phyloP scores from a whole-genome alignment of 2,797 vertebrate species.

The Myoxocephalus aenaeus region DNA sequence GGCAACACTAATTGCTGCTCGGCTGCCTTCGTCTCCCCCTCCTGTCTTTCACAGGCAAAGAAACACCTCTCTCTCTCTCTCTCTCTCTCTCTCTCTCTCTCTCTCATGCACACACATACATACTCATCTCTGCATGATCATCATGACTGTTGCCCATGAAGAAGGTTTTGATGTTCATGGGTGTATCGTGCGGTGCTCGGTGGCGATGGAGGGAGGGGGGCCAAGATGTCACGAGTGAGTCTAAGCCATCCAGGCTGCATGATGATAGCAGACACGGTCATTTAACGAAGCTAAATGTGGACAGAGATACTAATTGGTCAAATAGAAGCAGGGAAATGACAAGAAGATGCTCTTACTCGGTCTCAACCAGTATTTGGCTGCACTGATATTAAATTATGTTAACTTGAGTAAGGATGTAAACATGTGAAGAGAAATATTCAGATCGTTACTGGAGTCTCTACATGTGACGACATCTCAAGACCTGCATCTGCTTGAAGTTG shows the following conservation, averaged over 20 bases:
- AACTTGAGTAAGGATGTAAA: neutral
- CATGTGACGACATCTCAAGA: neutral
- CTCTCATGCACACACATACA: conserved; percentile 8
- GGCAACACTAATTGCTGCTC: conserved; percentile 78
- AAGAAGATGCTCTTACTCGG: neutral
- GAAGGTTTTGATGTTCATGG: conserved; percentile 51
- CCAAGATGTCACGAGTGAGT: conserved; percentile 28
- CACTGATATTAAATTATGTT: neutral
- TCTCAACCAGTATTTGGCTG: neutral
- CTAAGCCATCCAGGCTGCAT: conserved; percentile 25
- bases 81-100: neutral
- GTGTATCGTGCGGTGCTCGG: conserved; percentile 33
- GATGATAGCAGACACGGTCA: conserved; percentile 20
- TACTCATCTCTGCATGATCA: conserved; percentile 23
- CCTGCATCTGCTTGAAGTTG: neutral
- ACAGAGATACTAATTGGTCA: conserved; percentile 8
- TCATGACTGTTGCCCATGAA: conserved; percentile 27
- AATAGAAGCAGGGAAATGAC: neutral
- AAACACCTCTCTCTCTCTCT: conserved; percentile 18
- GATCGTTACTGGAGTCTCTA: neutral
- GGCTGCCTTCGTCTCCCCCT: conserved; percentile 46
- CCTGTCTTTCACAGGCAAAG: conserved; percentile 41
- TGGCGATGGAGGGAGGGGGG: conserved; percentile 10
- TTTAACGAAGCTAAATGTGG: conserved; percentile 2
- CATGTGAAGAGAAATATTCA: neutral